Evolutionary conservation across 2,113 vertebrate genomes (phyloP).

Genomic region (Plecturocebus donacophilus): DNA sequence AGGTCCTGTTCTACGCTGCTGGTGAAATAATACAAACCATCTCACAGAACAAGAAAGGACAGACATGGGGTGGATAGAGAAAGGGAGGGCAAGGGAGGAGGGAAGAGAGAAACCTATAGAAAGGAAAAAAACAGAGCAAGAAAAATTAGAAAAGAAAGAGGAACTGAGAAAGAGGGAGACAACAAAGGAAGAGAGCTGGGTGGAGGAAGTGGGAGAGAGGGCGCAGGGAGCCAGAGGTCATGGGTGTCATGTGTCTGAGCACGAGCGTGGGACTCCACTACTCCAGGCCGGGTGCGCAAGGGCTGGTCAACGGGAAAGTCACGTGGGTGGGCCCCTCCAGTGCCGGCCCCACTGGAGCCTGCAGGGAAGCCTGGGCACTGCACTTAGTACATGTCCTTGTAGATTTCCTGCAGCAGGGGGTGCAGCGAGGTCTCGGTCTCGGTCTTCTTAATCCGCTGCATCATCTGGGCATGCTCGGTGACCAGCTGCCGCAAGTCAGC

Average conservation of each 20-base stretch:
- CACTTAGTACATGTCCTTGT: constrained; percentile 98
- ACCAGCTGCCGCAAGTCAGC: constrained; percentile 98
- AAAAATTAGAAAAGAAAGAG: background rate
- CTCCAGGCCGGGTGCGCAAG: background rate
- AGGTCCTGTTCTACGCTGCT: constrained; percentile 57
- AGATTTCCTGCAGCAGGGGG: constrained; percentile 98
- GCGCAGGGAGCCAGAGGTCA: background rate
- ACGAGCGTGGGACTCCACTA: background rate
- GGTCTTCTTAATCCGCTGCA: constrained; percentile 99
- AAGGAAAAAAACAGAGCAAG: background rate
- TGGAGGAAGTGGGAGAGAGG: background rate
- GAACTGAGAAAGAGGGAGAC: background rate
- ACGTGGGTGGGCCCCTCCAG: background rate
- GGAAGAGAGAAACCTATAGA: background rate
- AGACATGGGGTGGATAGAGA: background rate
- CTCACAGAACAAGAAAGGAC: background rate
- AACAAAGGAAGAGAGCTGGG: background rate
- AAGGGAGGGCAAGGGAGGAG: background rate
- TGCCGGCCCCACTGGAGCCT: background rate
- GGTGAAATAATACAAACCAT: constrained; percentile 49
- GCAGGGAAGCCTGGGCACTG: fast-evolving
- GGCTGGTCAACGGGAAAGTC: background rate
- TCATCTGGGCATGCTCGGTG: constrained; percentile 96
- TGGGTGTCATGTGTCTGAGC: background rate
- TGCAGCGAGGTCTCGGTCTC: constrained; percentile 97